Percentiles rank a stretch among this genome's conserved stretches.
Evolutionary conservation across 2,113 vertebrate genomes (phyloP).

Genomic region (Ptilonorhynchus violaceus): DNA sequence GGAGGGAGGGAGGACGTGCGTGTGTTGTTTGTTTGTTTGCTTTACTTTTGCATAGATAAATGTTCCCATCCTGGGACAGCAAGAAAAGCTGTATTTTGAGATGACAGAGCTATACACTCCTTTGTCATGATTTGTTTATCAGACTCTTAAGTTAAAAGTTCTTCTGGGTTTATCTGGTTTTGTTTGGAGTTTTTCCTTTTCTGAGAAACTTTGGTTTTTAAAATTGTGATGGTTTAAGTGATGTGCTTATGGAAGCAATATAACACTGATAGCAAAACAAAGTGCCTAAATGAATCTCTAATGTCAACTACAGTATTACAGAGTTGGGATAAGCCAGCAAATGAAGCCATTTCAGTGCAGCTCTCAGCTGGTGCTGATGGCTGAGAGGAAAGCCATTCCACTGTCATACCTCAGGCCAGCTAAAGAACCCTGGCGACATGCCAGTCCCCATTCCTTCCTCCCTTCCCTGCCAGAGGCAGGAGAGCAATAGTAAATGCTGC

Average conservation of each 20-base stretch:
- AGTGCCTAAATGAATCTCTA: not conserved
- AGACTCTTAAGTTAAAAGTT: not conserved
- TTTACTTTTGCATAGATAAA: not conserved
- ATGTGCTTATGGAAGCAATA: not conserved
- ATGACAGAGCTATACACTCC: rapidly evolving
- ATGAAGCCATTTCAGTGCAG: not conserved
- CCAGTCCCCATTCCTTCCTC: not conserved
- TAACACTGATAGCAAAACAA: not conserved
- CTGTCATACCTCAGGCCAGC: not conserved
- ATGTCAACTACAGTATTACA: not conserved
- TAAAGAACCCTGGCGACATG: not conserved
- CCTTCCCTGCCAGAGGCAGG: not conserved
- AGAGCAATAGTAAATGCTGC: not conserved
- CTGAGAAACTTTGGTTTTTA: not conserved
- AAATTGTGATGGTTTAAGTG: not conserved
- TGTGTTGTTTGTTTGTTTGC: not conserved
- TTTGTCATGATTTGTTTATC: not conserved
- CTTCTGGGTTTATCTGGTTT: not conserved
- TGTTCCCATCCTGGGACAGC: not conserved
- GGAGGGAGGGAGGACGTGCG: too few relatives aligned
- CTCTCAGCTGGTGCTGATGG: not conserved
- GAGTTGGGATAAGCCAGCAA: not conserved
- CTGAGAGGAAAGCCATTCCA: not conserved
- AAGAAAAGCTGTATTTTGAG: not conserved
- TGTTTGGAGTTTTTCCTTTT: not conserved